phyloP scores from a whole-genome alignment of 2,888 invertebrate species.

The Nipponacmea schrenckii region DNA sequence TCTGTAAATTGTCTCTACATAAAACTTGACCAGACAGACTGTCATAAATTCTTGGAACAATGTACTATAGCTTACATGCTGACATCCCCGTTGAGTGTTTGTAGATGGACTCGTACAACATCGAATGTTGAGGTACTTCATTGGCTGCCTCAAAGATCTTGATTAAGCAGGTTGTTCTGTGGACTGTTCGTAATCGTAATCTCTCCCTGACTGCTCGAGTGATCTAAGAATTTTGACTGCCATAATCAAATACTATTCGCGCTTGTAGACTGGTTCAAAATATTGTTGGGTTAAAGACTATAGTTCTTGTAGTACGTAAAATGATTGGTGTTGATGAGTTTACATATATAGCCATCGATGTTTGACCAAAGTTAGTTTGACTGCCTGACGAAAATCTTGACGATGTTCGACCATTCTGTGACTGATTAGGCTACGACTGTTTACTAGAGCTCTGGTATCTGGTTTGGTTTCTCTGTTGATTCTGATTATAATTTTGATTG shows the following conservation, averaged over 20 bases:
- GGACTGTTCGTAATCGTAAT: background rate
- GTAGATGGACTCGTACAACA: too few species aligned
- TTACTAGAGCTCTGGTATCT: background rate
- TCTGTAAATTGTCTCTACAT: background rate
- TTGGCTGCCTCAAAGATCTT: too few species aligned
- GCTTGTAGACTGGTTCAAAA: too few species aligned
- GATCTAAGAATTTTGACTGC: background rate
- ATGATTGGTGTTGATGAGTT: background rate
- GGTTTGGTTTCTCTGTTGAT: too few species aligned
- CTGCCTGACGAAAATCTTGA: too few species aligned
- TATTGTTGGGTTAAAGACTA: background rate
- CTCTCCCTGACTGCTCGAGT: too few species aligned
- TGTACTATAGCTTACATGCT: background rate
- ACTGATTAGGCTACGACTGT: background rate
- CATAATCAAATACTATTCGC: background rate
- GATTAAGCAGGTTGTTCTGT: too few species aligned
- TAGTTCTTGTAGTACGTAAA: background rate
- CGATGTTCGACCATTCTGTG: background rate
- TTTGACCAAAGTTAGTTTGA: too few species aligned
- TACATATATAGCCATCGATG: background rate
- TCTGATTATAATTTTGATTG: too few species aligned
- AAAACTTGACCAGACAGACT: background rate
- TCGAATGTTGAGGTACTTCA: too few species aligned
- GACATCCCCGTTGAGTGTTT: too few species aligned
- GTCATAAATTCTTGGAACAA: background rate